phyloP scores from a whole-genome alignment of 1,140 invertebrate genomes.

The Lordiphosa collinella region DNA sequence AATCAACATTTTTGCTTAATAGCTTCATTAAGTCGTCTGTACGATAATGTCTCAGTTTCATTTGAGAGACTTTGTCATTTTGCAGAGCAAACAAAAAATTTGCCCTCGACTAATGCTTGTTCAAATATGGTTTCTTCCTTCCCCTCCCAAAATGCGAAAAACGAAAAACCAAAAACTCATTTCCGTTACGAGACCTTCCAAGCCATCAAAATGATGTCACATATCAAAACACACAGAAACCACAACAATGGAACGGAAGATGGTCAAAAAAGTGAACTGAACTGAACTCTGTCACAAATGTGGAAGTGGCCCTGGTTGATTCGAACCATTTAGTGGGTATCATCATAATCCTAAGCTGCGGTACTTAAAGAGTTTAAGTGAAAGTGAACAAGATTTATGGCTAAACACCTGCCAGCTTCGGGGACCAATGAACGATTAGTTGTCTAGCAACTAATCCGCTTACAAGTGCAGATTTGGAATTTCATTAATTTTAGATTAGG shows the following conservation, averaged over 20 bases:
- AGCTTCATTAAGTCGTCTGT: constrained; percentile 52
- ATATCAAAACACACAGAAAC: constrained; percentile 10
- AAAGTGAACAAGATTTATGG: no score
- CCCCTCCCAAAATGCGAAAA: constrained; percentile 24
- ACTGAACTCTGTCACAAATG: constrained; percentile 49
- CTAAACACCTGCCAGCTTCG: no score
- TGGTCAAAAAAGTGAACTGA: constrained; percentile 4
- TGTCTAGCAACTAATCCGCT: no score
- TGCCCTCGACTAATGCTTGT: constrained; percentile 34
- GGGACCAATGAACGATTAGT: no score
- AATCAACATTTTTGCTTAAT: constrained; percentile 66
- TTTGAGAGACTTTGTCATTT: not conserved
- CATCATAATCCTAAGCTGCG: constrained; percentile 15
- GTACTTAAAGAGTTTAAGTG: no score
- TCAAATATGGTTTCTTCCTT: constrained; percentile 32
- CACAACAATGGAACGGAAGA: constrained; percentile 32
- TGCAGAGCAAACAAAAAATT: constrained; percentile 26
- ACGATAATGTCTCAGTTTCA: constrained; percentile 15
- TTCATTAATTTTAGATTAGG: not conserved
- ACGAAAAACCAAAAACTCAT: constrained; percentile 45
- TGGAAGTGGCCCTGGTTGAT: constrained; percentile 34
- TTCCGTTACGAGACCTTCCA: constrained; percentile 46
- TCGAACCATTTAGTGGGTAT: constrained; percentile 15
- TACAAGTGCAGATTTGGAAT: not conserved
- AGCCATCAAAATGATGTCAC: constrained; percentile 41